Percentiles rank a stretch among this genome's conserved stretches.
Evolutionary conservation across 2,113 vertebrate genomes (phyloP).

Genomic region (Onychostoma macrolepis): DNA sequence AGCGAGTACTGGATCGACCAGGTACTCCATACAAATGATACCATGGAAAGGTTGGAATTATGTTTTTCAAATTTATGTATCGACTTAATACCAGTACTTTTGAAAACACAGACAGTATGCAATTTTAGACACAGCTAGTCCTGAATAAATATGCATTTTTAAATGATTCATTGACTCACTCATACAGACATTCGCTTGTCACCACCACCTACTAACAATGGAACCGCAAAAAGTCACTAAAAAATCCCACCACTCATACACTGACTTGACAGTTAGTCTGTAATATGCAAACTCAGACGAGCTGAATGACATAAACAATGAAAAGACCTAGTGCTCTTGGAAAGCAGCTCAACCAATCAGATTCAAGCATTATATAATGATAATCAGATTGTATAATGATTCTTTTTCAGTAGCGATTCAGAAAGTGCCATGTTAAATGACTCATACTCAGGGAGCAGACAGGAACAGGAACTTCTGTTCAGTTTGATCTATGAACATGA

Average conservation of each 20-base stretch:
- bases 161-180: neutral
- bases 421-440: slow-evolving; percentile 30
- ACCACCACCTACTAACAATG: neutral
- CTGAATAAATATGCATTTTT: neutral
- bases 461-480: slow-evolving; percentile 18
- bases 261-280: neutral
- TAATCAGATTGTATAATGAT: neutral
- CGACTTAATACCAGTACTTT: neutral
- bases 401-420: slow-evolving; percentile 37
- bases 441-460: neutral
- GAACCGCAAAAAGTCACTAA: neutral
- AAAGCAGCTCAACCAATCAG: neutral
- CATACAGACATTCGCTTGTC: neutral
- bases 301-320: slow-evolving; percentile 1
- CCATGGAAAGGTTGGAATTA: too few species aligned
- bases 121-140: neutral
- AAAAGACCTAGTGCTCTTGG: neutral
- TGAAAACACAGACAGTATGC: neutral
- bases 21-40: too few species aligned
- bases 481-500: slow-evolving; percentile 23
- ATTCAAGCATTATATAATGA: neutral
- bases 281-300: neutral
- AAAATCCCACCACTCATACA: neutral
- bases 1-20: too few species aligned
- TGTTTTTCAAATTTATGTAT: too few species aligned